A percentile compares a stretch with the other conserved stretches of the same genome.
These are phyloP conservation scores for Chrysolina americana DNA, from an alignment of 2,888 invertebrate species.

Conservation along the genomic window DNA sequence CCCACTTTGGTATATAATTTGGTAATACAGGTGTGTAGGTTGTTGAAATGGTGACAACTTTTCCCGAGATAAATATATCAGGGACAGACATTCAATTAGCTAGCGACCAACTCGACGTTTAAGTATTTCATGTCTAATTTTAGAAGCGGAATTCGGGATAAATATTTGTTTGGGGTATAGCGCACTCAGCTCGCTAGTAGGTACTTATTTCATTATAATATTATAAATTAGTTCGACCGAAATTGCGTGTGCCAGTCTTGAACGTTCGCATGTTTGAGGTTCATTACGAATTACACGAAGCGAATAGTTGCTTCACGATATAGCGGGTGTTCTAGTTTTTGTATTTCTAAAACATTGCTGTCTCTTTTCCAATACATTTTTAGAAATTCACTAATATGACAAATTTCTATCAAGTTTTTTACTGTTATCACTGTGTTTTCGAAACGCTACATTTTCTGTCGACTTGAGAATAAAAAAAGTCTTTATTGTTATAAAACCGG, in stretches of 20 bases:
- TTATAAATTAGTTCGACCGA: neutral
- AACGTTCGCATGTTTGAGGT: constrained; percentile 7
- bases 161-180: constrained; percentile 23
- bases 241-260: constrained; percentile 5
- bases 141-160: constrained; percentile 16
- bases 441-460: no score
- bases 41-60: constrained; percentile 11
- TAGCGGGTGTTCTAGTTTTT: constrained; percentile 19
- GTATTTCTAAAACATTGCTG: neutral
- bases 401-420: no score
- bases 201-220: constrained; percentile 1
- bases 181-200: neutral
- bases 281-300: neutral
- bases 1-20: neutral
- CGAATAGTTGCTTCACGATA: neutral
- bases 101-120: neutral
- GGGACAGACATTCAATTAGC: constrained; percentile 11
- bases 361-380: no score
- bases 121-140: constrained; percentile 17
- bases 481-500: no score
- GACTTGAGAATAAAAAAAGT: no score
- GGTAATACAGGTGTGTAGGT: neutral
- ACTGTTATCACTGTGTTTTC: no score
- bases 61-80: neutral
- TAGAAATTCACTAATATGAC: no score